These are phyloP conservation scores for Megalopta genalis DNA, from an alignment of 1,140 invertebrate genomes.

Conservation along the genomic window DNA sequence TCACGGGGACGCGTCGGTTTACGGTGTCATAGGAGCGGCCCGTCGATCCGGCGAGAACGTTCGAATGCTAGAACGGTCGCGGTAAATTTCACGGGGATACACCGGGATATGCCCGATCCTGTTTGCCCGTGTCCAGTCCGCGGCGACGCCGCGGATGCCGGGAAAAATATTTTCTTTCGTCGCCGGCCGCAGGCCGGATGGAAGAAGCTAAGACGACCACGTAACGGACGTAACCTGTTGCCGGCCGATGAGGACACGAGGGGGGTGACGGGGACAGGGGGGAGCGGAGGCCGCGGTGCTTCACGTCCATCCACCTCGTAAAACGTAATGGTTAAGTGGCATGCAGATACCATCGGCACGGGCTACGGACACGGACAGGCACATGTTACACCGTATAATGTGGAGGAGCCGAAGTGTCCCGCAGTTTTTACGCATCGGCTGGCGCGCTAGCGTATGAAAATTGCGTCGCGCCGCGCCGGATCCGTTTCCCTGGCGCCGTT, in stretches of 20 bases:
- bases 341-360: slow-evolving; percentile 53
- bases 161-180: slow-evolving; percentile 11
- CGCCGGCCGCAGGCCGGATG: background rate
- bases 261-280: too few species aligned
- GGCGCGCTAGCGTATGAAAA: slow-evolving; percentile 26
- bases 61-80: background rate
- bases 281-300: background rate
- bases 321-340: slow-evolving; percentile 59
- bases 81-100: slow-evolving; percentile 50
- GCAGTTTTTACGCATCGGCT: background rate
- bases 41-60: slow-evolving; percentile 18
- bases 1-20: background rate
- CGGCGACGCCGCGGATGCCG: background rate
- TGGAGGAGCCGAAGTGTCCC: slow-evolving; percentile 9
- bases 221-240: slow-evolving; percentile 55
- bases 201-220: slow-evolving; percentile 23
- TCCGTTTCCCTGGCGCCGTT: slow-evolving; percentile 3
- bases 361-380: slow-evolving; percentile 17
- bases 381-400: slow-evolving; percentile 35
- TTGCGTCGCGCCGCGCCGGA: background rate
- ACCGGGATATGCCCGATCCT: slow-evolving; percentile 4
- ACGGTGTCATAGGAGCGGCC: slow-evolving; percentile 4
- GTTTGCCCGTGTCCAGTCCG: background rate
- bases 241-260: background rate
- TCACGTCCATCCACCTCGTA: slow-evolving; percentile 61